Evolutionary conservation across 2,888 invertebrate genomes (phyloP).

Genomic region (Brachyptera putata): DNA sequence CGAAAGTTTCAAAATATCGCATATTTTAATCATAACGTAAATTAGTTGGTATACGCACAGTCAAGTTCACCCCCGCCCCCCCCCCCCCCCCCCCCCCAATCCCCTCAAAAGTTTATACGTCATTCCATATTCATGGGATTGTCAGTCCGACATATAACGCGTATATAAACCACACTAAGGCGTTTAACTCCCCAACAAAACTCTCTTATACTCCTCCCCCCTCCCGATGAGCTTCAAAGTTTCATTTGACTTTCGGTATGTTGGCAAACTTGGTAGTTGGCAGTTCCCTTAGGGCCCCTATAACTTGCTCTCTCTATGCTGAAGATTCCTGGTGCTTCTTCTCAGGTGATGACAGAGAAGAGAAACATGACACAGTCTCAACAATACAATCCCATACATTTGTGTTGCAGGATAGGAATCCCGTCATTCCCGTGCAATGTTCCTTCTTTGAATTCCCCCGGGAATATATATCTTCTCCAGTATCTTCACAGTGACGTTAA

Average conservation of each 20-base stretch:
- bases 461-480: background rate
- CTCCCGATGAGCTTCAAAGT: slow-evolving; percentile 11
- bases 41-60: too few species aligned
- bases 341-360: background rate
- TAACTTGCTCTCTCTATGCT: background rate
- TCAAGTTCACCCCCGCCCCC: background rate
- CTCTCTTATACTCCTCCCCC: background rate
- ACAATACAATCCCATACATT: slow-evolving; percentile 9
- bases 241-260: slow-evolving; percentile 19
- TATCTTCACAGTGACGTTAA: background rate
- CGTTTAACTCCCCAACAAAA: slow-evolving; percentile 1
- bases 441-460: background rate
- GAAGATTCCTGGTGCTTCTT: background rate
- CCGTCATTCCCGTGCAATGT: background rate
- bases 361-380: slow-evolving; percentile 6
- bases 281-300: background rate
- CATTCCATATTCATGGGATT: slow-evolving; percentile 9
- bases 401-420: too few species aligned
- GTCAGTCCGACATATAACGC: slow-evolving; percentile 7
- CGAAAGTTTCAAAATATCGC: too few species aligned
- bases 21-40: too few species aligned
- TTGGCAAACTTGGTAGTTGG: background rate
- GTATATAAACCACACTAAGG: background rate
- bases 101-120: background rate
- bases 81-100: background rate